Evolutionary conservation across 2,113 vertebrate genomes (phyloP), one percentile per base, ranked within the genome.

Genomic region (Rhabdornis inornatus): DNA sequence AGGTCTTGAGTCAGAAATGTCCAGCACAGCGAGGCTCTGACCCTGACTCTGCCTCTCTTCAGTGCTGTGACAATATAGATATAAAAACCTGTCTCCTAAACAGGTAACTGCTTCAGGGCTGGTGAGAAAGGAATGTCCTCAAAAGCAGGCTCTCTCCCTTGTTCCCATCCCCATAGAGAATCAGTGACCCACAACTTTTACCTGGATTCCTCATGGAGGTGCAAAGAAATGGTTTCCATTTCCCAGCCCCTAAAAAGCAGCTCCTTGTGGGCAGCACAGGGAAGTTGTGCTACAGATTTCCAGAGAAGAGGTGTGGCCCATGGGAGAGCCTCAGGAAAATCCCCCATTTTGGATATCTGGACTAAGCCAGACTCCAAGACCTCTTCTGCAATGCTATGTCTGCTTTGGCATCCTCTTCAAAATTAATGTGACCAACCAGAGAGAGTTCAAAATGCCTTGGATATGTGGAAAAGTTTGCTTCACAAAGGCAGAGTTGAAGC

Each of bases 401-500:
- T 90, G n/a, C 61, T 68, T 74, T 83, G 79, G 42, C 30, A 85
- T 59, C 52, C 35, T 56, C 85, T 78, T 75, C 76, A 86, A 78
- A 94, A 91, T 19, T 13, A 70, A n/a, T 52, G 35, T 81, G 83
- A 88, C 75, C 80, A 81, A 59, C 22, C 8, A 7, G 59, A 55
- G 6, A 37, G 16, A 52, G 60, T 56, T 91, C 71, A 80, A 81
- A 85, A 92, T 70, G 8, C 63, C 55, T 86, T 63, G 45, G 68
- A 64, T 70, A 35, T 40, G 18, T 81, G 75, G 90, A 93, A 96
- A 96, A 96, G 60, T 49, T 47, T 39, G 15, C 75, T 66, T 93
- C 52, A 83, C 59, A 79, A 87, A 76, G 72, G 31, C 40, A 65
- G n/a, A 80, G 63, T 39, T 77, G 64, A 75, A 91, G 42, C 50